Conservation (phyloP, 2,888 invertebrate genomes). For the Heliconius aoede region DNA sequence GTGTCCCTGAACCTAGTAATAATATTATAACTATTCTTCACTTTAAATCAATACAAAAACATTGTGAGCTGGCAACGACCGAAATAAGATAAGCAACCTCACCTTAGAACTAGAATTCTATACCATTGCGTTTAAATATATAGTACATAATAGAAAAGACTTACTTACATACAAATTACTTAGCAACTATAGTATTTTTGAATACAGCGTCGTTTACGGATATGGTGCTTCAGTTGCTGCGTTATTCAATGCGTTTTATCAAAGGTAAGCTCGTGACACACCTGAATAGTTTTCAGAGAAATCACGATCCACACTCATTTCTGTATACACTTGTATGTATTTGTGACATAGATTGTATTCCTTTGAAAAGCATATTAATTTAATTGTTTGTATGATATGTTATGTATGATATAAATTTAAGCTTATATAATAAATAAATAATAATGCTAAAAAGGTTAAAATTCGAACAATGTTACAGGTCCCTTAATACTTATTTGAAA, state of each 20-base stretch:
- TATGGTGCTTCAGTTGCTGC: slow-evolving; percentile 31
- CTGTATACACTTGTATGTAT: slow-evolving; percentile 17
- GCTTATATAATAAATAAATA: too few relatives aligned
- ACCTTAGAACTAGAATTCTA: background rate
- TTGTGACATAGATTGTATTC: slow-evolving; percentile 6
- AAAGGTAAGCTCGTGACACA: slow-evolving; percentile 37
- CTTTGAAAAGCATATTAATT: slow-evolving; percentile 1
- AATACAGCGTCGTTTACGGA: slow-evolving; percentile 20
- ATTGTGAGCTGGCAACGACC: too few relatives aligned
- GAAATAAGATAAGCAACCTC: too few relatives aligned
- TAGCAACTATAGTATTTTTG: slow-evolving; percentile 12
- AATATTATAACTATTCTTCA: too few relatives aligned
- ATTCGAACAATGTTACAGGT: background rate
- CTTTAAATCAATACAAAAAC: too few relatives aligned
- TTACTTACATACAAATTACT: slow-evolving; percentile 23
- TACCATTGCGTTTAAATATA: background rate
- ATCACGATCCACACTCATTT: slow-evolving; percentile 37
- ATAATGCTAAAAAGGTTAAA: too few relatives aligned
- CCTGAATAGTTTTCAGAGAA: slow-evolving; percentile 39
- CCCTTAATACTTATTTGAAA: background rate
- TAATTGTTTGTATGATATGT: background rate
- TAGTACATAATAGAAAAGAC: slow-evolving; percentile 10
- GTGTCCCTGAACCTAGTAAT: too few relatives aligned
- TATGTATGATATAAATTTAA: background rate
- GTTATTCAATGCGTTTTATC: slow-evolving; percentile 40